Conservation (phyloP, 1,140 invertebrate genomes). For the Drusus annulatus region DNA sequence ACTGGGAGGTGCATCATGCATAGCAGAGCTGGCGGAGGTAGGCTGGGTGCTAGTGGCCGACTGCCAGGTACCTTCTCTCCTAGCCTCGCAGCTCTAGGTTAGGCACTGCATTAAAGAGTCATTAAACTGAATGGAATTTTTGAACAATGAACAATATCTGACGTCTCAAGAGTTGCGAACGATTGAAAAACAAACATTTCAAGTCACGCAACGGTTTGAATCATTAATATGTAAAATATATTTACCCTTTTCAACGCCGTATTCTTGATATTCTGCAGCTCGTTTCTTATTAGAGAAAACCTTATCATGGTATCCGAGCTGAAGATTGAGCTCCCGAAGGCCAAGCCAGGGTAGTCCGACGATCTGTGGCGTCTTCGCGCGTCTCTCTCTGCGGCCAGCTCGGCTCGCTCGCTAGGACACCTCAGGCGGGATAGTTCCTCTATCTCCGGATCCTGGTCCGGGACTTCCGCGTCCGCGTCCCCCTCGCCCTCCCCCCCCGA, state of each 20-base stretch:
- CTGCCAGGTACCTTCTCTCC: no score
- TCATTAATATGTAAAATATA: slow-evolving; percentile 60
- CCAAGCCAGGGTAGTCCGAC: slow-evolving; percentile 92
- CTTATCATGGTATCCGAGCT: slow-evolving; percentile 98
- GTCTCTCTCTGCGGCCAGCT: slow-evolving; percentile 88
- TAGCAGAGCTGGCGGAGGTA: not conserved
- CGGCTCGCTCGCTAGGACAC: slow-evolving; percentile 89
- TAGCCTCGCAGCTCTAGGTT: no score
- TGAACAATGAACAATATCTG: not conserved
- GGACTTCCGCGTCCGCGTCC: slow-evolving; percentile 67
- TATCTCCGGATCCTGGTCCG: slow-evolving; percentile 80
- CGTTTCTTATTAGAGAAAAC: slow-evolving; percentile 96
- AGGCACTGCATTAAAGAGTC: not conserved
- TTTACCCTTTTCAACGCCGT: slow-evolving; percentile 97
- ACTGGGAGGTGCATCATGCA: slow-evolving; percentile 15
- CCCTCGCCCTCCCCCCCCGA: slow-evolving; percentile 64
- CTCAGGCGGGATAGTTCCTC: slow-evolving; percentile 85
- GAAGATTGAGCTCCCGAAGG: slow-evolving; percentile 92
- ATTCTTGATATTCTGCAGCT: slow-evolving; percentile 97
- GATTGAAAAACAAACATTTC: not conserved
- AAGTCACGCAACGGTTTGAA: not conserved
- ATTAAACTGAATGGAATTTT: slow-evolving; percentile 23
- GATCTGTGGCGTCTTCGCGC: slow-evolving; percentile 82
- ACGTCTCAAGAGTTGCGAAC: not conserved
- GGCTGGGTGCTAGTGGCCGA: not conserved